Evolutionary conservation across 2,113 vertebrate genomes (phyloP).

Genomic region (Macquaria australasica): DNA sequence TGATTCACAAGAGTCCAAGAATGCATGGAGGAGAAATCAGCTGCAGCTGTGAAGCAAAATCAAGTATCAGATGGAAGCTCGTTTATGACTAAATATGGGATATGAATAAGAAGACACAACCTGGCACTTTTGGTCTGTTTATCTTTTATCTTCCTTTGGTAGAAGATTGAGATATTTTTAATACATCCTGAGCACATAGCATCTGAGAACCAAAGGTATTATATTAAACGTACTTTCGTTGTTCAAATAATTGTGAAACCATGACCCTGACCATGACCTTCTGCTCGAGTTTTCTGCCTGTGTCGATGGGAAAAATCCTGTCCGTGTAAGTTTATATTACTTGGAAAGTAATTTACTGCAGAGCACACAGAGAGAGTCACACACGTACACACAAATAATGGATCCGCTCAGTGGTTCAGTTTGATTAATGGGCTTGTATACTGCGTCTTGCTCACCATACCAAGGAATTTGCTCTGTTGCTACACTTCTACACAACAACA

Average conservation of each 20-base stretch:
- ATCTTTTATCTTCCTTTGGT: not conserved
- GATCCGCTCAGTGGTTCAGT: slow-evolving; percentile 24
- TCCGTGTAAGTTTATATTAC: not conserved
- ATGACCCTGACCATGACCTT: not conserved
- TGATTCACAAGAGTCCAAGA: slow-evolving; percentile 45
- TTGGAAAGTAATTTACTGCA: slow-evolving; percentile 38
- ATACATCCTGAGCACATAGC: not conserved
- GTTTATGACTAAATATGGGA: not conserved
- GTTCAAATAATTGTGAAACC: not conserved
- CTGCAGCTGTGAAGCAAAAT: slow-evolving; percentile 37
- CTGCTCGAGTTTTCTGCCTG: slow-evolving; percentile 2
- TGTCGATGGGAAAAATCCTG: not conserved
- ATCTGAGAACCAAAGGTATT: not conserved
- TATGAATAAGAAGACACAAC: not conserved
- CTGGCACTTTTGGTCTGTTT: not conserved
- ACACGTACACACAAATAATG: slow-evolving; percentile 34
- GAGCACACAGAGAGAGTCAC: slow-evolving; percentile 17
- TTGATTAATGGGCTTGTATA: slow-evolving; percentile 53
- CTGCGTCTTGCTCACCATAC: slow-evolving; percentile 21
- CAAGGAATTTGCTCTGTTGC: slow-evolving; percentile 27
- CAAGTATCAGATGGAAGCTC: slow-evolving; percentile 7
- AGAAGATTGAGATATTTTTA: not conserved
- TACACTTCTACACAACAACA: slow-evolving; percentile 25
- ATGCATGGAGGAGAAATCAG: slow-evolving; percentile 14
- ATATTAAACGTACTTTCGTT: not conserved